These are phyloP conservation scores for Nettapus auritus DNA, from an alignment of 2,113 vertebrate genomes.

Conservation along the genomic window DNA sequence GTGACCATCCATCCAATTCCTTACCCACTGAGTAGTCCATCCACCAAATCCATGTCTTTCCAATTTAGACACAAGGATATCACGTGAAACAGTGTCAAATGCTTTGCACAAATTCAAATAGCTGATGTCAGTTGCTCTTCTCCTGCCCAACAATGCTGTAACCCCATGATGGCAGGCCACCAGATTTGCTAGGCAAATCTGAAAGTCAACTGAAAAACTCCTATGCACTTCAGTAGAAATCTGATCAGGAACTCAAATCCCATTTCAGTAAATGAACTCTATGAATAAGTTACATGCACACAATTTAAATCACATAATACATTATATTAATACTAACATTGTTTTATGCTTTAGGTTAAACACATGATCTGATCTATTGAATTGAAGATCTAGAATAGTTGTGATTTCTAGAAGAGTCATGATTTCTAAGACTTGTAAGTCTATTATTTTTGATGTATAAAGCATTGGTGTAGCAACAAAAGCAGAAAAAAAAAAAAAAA, in stretches of 20 bases:
- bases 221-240: background rate
- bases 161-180: too few relatives aligned
- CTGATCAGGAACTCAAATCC: background rate
- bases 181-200: too few relatives aligned
- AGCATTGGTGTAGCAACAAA: background rate
- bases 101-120: too few relatives aligned
- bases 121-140: too few relatives aligned
- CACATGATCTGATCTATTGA: accelerated
- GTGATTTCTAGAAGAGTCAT: background rate
- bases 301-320: background rate
- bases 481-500: background rate
- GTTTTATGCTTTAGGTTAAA: background rate
- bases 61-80: too few relatives aligned
- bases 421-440: background rate
- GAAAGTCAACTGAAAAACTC: background rate
- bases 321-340: background rate
- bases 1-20: too few relatives aligned
- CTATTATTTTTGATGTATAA: background rate
- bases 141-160: too few relatives aligned
- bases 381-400: background rate
- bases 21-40: too few relatives aligned
- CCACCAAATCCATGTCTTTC: too few relatives aligned
- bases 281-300: background rate
- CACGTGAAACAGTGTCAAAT: too few relatives aligned
- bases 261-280: background rate